Base-by-base conservation (phyloP, 1,140 invertebrate genomes). In the Saccostrea echinata region DNA sequence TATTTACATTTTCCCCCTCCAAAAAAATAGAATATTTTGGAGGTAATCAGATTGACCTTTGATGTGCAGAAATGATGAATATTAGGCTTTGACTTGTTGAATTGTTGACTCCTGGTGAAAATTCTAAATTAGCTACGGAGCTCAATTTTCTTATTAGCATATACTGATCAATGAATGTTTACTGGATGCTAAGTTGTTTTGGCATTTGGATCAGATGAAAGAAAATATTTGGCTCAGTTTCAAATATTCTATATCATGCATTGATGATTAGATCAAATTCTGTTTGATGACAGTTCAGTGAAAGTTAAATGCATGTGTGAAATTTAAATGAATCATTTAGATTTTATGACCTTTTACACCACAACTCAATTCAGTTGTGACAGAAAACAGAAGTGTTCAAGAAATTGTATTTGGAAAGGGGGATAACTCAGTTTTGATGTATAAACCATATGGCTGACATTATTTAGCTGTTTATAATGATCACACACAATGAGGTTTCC, bases 61-160 rank as follows among this genome's bases (percentile, higher is more conserved):
- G 11, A 76, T 27, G 27, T 76, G 9, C 30, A 30, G 68, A 76
- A 76, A 76, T 76, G 12, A 13, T 16, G 68, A 76, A 30, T 16
- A 76, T 76, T 33, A 76, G 27, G 24, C 68, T 76, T 33, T 30
- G 68, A 76, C 24, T 13, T 16, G 0, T 11, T 76, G 43, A 35
- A 76, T 76, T 13, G 16, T 76, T 76, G 24, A 76, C 68, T 76
- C 18, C 68, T 76, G 68, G 30, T 16, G 68, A 76, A 76, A 76
- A 76, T 43, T 76, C 68, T 30, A 33, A 76, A 33, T 76, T 30
- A 76, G 68, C 68, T 64, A 64, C 3, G 57, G 21, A 21, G 57
- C 21, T 64, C 24, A 64, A 64, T n/a, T 64, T 64, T 24, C 57
- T 64, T 13, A 64, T 64, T 64, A 64, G 57, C 57, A 64, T 64